phyloP scores from a whole-genome alignment of 2,113 vertebrate genomes.

The Otocyon megalotis region DNA sequence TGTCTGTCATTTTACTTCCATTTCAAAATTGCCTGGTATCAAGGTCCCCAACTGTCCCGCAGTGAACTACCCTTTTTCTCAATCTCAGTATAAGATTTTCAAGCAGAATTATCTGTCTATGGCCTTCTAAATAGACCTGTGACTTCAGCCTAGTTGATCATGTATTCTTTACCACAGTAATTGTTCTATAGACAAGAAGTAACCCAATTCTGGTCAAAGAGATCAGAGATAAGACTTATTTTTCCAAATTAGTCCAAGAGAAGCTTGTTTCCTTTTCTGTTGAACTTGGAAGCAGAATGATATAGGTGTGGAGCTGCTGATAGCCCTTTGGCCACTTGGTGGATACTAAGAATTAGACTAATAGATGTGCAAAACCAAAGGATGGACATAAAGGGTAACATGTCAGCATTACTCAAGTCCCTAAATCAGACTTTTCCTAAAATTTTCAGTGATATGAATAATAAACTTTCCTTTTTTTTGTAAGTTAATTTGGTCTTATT shows the following conservation, averaged over 20 bases:
- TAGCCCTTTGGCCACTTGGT: background rate
- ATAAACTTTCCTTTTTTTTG: background rate
- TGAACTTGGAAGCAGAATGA: background rate
- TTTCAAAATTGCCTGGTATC: background rate
- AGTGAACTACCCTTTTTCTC: background rate
- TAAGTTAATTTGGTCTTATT: background rate
- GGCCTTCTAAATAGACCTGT: background rate
- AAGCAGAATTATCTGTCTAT: background rate
- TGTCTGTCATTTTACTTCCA: background rate
- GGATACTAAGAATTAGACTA: background rate
- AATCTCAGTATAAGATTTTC: background rate
- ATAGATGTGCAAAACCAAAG: accelerated
- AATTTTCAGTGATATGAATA: background rate
- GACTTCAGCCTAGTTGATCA: background rate
- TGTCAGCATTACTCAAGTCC: background rate
- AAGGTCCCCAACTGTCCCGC: background rate
- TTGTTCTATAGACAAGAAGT: background rate
- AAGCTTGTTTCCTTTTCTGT: background rate
- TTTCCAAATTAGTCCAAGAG: background rate
- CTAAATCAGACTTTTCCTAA: background rate
- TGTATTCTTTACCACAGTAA: background rate
- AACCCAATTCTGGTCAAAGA: background rate
- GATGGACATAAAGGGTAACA: background rate
- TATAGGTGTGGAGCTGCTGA: background rate
- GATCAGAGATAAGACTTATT: background rate